A percentile compares a stretch with the other conserved stretches of the same genome.
Conservation (phyloP, 2,113 vertebrate species). For the Xenopus borealis region DNA sequence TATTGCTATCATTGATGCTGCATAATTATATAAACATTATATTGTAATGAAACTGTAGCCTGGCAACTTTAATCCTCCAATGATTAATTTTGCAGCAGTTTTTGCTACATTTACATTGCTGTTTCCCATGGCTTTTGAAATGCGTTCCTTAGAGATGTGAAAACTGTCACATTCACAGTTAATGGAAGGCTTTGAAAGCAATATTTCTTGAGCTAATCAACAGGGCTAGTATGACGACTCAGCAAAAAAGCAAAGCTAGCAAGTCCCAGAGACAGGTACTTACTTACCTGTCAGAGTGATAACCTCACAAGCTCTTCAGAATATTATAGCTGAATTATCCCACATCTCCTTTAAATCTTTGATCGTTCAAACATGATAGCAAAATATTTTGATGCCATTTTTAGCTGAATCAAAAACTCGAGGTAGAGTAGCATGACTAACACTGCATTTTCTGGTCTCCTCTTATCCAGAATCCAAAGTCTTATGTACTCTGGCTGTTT, state of each 20-base stretch:
- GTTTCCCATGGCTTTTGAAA: slow-evolving; percentile 23
- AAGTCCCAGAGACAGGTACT: slow-evolving; percentile 32
- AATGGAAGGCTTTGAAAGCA: slow-evolving; percentile 21
- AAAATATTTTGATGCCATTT: no score
- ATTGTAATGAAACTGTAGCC: slow-evolving; percentile 23
- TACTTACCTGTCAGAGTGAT: slow-evolving; percentile 32
- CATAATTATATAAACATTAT: slow-evolving; percentile 21
- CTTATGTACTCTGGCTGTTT: no score
- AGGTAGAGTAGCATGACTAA: no score
- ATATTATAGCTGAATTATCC: slow-evolving; percentile 17
- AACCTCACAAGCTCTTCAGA: slow-evolving; percentile 31
- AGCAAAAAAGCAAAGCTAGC: slow-evolving; percentile 26
- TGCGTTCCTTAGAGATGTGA: slow-evolving; percentile 1
- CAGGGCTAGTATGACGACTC: slow-evolving; percentile 14
- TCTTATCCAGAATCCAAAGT: no score
- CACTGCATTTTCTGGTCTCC: no score
- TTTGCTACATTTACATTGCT: slow-evolving; percentile 32
- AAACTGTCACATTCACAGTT: slow-evolving; percentile 26
- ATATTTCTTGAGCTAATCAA: slow-evolving; percentile 39
- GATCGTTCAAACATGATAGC: no score
- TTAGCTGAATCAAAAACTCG: no score
- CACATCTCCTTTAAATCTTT: no score
- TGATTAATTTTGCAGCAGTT: slow-evolving; percentile 30
- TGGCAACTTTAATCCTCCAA: slow-evolving; percentile 27
- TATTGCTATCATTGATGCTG: neutral